Evolutionary conservation across 2,888 invertebrate species (phyloP).

Genomic region (Scaptomyza parva): DNA sequence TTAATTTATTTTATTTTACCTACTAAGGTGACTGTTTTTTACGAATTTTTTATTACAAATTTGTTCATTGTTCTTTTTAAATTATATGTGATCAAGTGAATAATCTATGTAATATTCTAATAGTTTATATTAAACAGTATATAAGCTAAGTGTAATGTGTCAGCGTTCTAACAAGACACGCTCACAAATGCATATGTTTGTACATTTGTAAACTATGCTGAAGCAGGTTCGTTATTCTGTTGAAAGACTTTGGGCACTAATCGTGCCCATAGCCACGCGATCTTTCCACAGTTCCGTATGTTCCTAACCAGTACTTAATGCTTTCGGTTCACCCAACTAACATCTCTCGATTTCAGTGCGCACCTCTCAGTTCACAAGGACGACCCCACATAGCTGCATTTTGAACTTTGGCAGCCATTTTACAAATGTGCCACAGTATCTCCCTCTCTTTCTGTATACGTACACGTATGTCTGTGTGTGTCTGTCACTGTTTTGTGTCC

Average conservation of each 20-base stretch:
- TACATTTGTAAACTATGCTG: not conserved
- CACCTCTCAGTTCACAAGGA: conserved; percentile 39
- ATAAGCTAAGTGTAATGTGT: too few species aligned
- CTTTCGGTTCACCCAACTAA: not conserved
- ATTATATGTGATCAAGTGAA: too few species aligned
- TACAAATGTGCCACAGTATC: conserved; percentile 26
- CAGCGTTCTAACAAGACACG: not conserved
- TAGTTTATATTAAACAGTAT: too few species aligned
- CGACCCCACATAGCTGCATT: conserved; percentile 59
- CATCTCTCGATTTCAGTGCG: not conserved
- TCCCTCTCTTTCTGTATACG: conserved; percentile 7
- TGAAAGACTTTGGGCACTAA: conserved; percentile 10
- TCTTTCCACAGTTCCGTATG: conserved; percentile 36
- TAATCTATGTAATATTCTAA: too few species aligned
- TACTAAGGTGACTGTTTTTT: too few species aligned
- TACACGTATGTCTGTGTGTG: conserved; percentile 3
- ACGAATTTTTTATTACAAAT: too few species aligned
- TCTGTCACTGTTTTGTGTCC: conserved; percentile 38
- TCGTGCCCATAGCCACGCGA: conserved; percentile 43
- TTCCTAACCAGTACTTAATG: conserved; percentile 39
- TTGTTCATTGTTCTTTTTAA: too few species aligned
- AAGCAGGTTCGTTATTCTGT: not conserved
- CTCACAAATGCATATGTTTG: not conserved
- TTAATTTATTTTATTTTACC: too few species aligned
- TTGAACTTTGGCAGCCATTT: conserved; percentile 72